Evolutionary conservation across 2,888 invertebrate genomes (phyloP).

Genomic region (Synanthedon myopaeformis): DNA sequence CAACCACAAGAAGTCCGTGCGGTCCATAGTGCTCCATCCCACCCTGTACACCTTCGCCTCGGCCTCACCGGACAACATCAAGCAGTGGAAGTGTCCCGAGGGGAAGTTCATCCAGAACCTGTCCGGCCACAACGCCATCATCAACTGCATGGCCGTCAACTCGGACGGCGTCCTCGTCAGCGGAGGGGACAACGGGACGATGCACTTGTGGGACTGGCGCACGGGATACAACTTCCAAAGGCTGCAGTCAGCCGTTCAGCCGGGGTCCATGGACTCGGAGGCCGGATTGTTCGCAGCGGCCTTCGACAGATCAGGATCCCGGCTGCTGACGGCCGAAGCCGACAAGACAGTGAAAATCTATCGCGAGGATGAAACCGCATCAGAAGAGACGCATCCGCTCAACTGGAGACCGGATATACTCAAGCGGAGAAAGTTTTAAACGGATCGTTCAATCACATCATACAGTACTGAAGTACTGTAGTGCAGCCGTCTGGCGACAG

Average conservation of each 20-base stretch:
- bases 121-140: constrained; percentile 96
- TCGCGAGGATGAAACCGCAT: constrained; percentile 95
- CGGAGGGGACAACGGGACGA: constrained; percentile 97
- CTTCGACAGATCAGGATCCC: constrained; percentile 94
- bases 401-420: constrained; percentile 98
- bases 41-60: constrained; percentile 94
- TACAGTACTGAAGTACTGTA: too few species aligned
- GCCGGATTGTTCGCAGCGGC: constrained; percentile 96
- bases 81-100: constrained; percentile 99
- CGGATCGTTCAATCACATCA: too few species aligned
- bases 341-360: constrained; percentile 99
- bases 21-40: constrained; percentile 83
- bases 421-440: constrained; percentile 88
- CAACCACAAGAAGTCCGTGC: constrained; percentile 97
- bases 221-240: constrained; percentile 99
- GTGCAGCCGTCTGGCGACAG: too few species aligned
- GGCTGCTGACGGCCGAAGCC: constrained; percentile 96
- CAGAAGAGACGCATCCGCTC: constrained; percentile 95
- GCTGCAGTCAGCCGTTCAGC: constrained; percentile 92
- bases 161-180: constrained; percentile 96
- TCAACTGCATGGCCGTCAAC: constrained; percentile 96
- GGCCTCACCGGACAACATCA: constrained; percentile 98
- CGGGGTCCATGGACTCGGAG: constrained; percentile 99
- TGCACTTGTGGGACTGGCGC: constrained; percentile 99
- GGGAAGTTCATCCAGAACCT: constrained; percentile 97